Percentiles rank a stretch among this genome's conserved stretches.
These are phyloP conservation scores for Rissa tridactyla DNA, from an alignment of 2,113 vertebrate genomes.

Conservation along the genomic window DNA sequence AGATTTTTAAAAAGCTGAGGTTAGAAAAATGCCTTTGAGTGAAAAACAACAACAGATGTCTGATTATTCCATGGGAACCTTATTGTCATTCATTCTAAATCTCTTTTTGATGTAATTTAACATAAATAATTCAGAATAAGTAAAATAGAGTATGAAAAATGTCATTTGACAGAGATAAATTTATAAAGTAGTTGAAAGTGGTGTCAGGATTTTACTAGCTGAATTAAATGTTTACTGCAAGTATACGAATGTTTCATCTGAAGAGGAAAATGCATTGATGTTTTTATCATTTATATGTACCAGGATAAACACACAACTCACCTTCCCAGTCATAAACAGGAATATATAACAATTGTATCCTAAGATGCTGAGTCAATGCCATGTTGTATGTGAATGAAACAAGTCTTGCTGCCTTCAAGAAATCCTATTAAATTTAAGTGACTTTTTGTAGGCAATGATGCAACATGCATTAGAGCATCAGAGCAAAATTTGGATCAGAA, in stretches of 20 bases:
- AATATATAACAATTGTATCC: not conserved
- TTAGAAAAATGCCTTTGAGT: conserved; percentile 44
- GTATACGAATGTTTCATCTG: not conserved
- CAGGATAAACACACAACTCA: not conserved
- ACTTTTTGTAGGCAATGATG: not conserved
- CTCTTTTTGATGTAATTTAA: conserved; percentile 53
- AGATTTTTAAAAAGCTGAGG: conserved; percentile 32
- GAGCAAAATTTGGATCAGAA: not conserved
- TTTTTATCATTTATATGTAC: not conserved
- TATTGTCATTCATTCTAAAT: conserved; percentile 51
- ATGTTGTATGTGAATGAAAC: not conserved
- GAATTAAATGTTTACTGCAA: conserved; percentile 21
- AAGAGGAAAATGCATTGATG: not conserved
- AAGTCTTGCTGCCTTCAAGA: not conserved
- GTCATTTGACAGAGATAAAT: conserved; percentile 32
- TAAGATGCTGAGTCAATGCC: not conserved
- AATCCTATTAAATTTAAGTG: not conserved
- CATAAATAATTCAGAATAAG: conserved; percentile 60
- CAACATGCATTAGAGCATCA: not conserved
- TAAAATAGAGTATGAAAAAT: conserved; percentile 55
- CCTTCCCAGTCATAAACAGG: not conserved
- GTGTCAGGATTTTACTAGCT: conserved; percentile 7
- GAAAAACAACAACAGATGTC: conserved; percentile 68
- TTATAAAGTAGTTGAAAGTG: not conserved
- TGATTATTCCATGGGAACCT: conserved; percentile 54